Base-by-base conservation (phyloP, 2,888 invertebrate genomes). In the Pyrocoelia pectoralis region DNA sequence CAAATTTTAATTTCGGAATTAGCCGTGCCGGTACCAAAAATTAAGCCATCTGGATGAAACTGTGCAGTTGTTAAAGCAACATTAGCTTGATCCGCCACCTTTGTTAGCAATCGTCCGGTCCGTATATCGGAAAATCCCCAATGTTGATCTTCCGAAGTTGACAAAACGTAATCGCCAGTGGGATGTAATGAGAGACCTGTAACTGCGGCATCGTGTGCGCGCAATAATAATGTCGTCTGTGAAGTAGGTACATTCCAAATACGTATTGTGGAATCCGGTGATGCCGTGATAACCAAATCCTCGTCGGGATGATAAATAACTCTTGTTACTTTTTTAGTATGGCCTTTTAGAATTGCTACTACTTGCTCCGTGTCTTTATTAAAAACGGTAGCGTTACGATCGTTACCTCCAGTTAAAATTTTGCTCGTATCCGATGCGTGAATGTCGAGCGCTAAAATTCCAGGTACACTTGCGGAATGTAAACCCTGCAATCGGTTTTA, bases 41-140 rank as follows among this genome's bases (percentile, higher is more conserved):
- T 99, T 66, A 99, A 87, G 68, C 99, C 99, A 82, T 99, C 99
- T 41, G 99, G 99, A 84, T 99, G 99, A 83, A 99, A 97, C 83
- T 98, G 97, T 0, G 98, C 98, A 2, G 98, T 97, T 1, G 98
- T 98, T 56, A 99, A 85, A 17, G 89, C 89, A 54, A 89, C 85
- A 70, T 89, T 90, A 0, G 88, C 86, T 33, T 89, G 88, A 77
- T 90, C 90, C 70, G 87, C 86, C 13, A 96, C 94, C 84, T 97
- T 98, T 54, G 96, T 95, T 57, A 99, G 84, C 64, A 98, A 87
- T 52, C 93, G 86, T 48, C 99, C 98, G 19, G 93, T 93, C 70
- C 96, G 89, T 69, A 99, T 93, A 81, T 99, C 99, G 2, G 97
- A 97, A 83, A 99, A 98, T 15, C 98, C 98, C 99, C 99, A 99